Evolutionary conservation across 2,113 vertebrate genomes (phyloP).

Genomic region (Prunella fulvescens): DNA sequence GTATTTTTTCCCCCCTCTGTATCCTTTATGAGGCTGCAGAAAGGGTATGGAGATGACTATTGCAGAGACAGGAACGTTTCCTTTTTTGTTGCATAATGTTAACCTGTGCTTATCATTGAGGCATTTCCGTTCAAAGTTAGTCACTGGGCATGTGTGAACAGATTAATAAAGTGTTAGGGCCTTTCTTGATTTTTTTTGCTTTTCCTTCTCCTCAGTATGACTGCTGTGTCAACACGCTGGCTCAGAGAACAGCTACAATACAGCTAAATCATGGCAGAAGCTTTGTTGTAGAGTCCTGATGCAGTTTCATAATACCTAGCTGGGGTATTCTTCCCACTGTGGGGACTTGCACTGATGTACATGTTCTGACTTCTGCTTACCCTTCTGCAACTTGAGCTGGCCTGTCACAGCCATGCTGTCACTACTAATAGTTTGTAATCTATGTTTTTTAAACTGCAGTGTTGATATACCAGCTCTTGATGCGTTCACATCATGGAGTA

Average conservation of each 20-base stretch:
- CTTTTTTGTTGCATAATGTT: background rate
- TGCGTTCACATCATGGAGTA: background rate
- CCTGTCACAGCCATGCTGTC: background rate
- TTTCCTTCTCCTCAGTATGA: background rate
- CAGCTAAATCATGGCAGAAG: background rate
- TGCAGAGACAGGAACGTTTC: background rate
- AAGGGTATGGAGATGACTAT: background rate
- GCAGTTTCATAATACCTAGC: background rate
- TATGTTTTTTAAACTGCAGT: background rate
- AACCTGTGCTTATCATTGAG: background rate
- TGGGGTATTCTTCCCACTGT: accelerated
- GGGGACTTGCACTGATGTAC: background rate
- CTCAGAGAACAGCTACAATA: background rate
- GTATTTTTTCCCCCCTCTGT: background rate
- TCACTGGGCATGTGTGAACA: background rate
- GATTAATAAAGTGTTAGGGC: background rate
- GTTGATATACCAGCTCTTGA: background rate
- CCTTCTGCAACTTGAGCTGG: background rate
- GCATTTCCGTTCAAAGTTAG: background rate
- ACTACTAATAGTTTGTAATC: background rate
- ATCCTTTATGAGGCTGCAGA: background rate
- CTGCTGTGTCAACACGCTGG: background rate
- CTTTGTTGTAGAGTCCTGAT: background rate
- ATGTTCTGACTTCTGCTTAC: background rate
- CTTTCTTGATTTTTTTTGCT: background rate